Evolutionary conservation across 2,888 invertebrate genomes (phyloP), one percentile per base, ranked within the genome.

Genomic region (Lasioglossum marginatum): DNA sequence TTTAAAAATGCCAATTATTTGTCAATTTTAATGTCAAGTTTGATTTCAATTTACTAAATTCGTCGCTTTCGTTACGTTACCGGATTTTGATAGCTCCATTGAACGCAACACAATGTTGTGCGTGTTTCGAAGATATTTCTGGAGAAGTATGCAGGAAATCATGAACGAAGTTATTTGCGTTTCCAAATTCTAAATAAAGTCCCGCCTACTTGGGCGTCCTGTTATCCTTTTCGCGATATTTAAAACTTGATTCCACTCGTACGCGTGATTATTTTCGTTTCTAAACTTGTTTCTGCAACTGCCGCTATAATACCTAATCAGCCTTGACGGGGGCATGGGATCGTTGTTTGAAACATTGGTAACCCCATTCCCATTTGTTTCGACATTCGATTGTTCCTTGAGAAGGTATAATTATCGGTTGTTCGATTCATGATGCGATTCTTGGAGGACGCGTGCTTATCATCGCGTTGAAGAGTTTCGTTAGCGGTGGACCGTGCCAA

Each of bases 401-500:
- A n/a, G 12, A 31, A n/a, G 80, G 72, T 87, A 87, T 86, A 79
- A 83, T 86, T 86, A 87, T 86, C 83, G 52, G 40, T 66, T 77
- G 77, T 43, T 48, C 74, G 75, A 79, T 71, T 83, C 87, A 86
- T 45, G 57, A 45, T 79, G 70, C 81, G 81, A 83, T 86, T 83
- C 71, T 79, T 66, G 81, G 83, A 78, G 87, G 87, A 76, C 87
- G 72, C 40, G 68, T 43, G 16, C 80, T 87, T 75, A 80, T 82
- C 85, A 52, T 81, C 78, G 82, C 63, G 12, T 45, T 14, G 60
- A 82, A n/a, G 34, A 68, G 43, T 87, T 81, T 83, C 86, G 86
- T 79, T 86, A 86, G 83, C 83, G 74, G 70, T 12, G 57, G 71
- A 63, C 78, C 77, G 83, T 87, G 84, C 86, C 87, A 87, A 89